phyloP scores from a whole-genome alignment of 2,888 invertebrate genomes.

The Sinohyriopsis cumingii region DNA sequence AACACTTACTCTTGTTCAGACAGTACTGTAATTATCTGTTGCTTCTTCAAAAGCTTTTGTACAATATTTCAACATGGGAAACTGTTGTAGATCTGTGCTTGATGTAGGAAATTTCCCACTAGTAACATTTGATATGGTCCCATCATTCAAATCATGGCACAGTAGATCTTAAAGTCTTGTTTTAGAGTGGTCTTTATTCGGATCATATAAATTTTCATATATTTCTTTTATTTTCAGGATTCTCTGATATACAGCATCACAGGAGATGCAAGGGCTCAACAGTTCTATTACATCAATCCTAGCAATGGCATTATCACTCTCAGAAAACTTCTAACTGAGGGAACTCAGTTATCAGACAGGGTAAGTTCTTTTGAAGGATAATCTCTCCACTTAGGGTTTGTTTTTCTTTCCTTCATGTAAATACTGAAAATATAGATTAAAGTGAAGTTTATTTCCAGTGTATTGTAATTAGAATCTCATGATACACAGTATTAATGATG shows the following conservation, averaged over 20 bases:
- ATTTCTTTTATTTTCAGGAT: constrained; percentile 40
- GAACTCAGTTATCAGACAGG: constrained; percentile 19
- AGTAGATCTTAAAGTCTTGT: no score
- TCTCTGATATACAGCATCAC: constrained; percentile 37
- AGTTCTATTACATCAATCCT: constrained; percentile 59
- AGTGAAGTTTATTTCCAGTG: not conserved
- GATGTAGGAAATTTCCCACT: no score
- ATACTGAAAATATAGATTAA: not conserved
- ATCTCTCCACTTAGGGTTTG: not conserved
- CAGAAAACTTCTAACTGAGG: constrained; percentile 35
- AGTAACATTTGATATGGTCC: no score
- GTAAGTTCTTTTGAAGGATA: constrained; percentile 21
- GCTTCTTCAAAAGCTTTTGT: no score
- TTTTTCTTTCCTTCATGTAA: not conserved
- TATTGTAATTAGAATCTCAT: not conserved
- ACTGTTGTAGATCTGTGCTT: no score
- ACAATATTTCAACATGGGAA: no score
- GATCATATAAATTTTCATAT: not conserved
- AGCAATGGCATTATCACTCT: constrained; percentile 52
- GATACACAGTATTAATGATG: no score
- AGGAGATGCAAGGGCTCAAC: constrained; percentile 23
- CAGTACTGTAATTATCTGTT: no score
- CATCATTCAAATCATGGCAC: no score
- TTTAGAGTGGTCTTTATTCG: no score
- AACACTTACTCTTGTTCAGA: no score